Base-by-base conservation (phyloP, 2,113 vertebrate species). In the Canis aureus region DNA sequence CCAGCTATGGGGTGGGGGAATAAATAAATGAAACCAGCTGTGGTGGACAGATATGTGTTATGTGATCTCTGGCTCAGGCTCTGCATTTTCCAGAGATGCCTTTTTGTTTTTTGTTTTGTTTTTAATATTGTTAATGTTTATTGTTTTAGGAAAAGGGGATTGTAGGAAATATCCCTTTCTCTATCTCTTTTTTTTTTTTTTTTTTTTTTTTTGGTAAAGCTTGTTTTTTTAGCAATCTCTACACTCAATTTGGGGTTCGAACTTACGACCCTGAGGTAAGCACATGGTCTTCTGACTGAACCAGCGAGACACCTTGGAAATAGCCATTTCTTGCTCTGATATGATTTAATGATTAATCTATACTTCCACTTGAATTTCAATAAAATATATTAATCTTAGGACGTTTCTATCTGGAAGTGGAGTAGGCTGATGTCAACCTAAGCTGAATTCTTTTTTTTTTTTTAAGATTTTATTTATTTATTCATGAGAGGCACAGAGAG, bases 281-380 rank as follows among this genome's bases (percentile, higher is more conserved):
- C 13, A 8, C 25, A 51, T 51, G 43, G 13, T 78, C 74, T 78
- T 78, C 25, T 3, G 15, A 35, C 67, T 35, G 67, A 69, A 17
- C 74, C 25, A 78, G 38, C 43, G 25, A 29, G 43, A 25, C 15
- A 4, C 74, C 43, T 43, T 16, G 29, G 69, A 49, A 91, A 19
- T 86, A 57, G 25, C 51, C 29, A 25, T 85, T 79, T 90, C 73
- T 96, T 94, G 55, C 69, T 49, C 19, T 71, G 27, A 71, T 71
- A 60, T 79, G n/a, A 67, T 49, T 11, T 76, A 78, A 57, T 67
- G n/a, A 76, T 27, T 93, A 27, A 51, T 91, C 35, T 53, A 29
- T 91, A 57, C 79, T 91, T 69, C 27, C 29, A 69, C 49, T 96
- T 86, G 29, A 64, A 66, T 83, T 93, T 67, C 55, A 86, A 64